These are phyloP conservation scores for Hapalemur alaotrensis DNA, from an alignment of 2,797 vertebrate genomes.

Conservation along the genomic window DNA sequence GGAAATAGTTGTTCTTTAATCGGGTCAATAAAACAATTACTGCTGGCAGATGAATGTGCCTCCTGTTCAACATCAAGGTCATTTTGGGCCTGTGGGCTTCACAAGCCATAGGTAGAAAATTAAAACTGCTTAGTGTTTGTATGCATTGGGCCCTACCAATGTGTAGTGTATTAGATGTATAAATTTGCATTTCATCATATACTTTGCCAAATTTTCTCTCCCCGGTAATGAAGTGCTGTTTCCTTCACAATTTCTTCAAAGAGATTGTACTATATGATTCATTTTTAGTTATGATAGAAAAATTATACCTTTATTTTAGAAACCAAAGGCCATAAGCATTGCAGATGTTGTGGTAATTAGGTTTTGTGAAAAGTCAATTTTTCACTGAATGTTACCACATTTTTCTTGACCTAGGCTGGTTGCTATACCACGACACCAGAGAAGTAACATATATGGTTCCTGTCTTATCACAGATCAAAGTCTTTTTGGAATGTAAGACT, in stretches of 20 bases:
- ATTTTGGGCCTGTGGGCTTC: slow-evolving; percentile 45
- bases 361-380: not conserved
- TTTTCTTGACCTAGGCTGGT: not conserved
- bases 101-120: slow-evolving; percentile 53
- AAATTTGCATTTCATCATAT: not conserved
- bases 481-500: not conserved
- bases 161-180: not conserved
- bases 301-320: not conserved
- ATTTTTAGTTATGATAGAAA: slow-evolving; percentile 18
- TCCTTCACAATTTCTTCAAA: not conserved
- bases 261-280: not conserved
- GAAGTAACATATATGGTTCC: not conserved
- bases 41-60: slow-evolving; percentile 57
- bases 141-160: not conserved
- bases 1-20: slow-evolving; percentile 65
- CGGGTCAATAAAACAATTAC: slow-evolving; percentile 63
- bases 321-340: not conserved
- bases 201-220: not conserved
- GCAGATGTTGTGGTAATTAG: not conserved
- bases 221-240: not conserved
- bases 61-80: slow-evolving; percentile 53
- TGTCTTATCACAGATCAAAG: not conserved
- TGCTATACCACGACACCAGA: not conserved
- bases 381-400: not conserved
- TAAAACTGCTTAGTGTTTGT: slow-evolving; percentile 32